Conservation (phyloP, 2,888 invertebrate species). For the Diadromus collaris region DNA sequence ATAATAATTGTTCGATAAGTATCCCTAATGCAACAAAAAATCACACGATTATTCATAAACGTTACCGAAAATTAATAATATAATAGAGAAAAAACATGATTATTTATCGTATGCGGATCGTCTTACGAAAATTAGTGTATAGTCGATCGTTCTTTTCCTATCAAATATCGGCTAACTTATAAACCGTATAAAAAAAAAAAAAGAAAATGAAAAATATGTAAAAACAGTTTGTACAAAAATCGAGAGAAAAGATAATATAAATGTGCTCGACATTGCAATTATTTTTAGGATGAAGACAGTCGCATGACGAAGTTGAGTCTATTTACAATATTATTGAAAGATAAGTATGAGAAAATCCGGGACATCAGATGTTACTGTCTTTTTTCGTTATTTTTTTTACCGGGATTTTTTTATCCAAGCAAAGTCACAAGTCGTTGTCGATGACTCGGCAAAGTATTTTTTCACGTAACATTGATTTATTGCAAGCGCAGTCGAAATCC, state of each 20-base stretch:
- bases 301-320: slow-evolving; percentile 64
- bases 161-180: slow-evolving; percentile 71
- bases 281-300: slow-evolving; percentile 63
- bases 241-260: slow-evolving; percentile 76
- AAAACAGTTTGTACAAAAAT: slow-evolving; percentile 79
- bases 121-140: slow-evolving; percentile 69
- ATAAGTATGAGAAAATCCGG: slow-evolving; percentile 35
- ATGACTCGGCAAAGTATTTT: slow-evolving; percentile 34
- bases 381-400: slow-evolving; percentile 4
- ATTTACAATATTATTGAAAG: slow-evolving; percentile 55
- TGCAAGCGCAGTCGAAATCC: slow-evolving; percentile 66
- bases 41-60: slow-evolving; percentile 65
- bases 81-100: slow-evolving; percentile 71
- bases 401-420: slow-evolving; percentile 12
- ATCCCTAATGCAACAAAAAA: slow-evolving; percentile 70
- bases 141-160: slow-evolving; percentile 58
- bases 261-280: slow-evolving; percentile 71
- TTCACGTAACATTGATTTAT: slow-evolving; percentile 57
- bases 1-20: slow-evolving; percentile 52
- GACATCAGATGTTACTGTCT: not conserved
- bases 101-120: slow-evolving; percentile 70
- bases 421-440: slow-evolving; percentile 38
- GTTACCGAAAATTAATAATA: slow-evolving; percentile 62
- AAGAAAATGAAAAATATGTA: slow-evolving; percentile 72
- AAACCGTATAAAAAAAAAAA: slow-evolving; percentile 60